Evolutionary conservation across 1,140 invertebrate species (phyloP).

Genomic region (Dinothrombium tinctorium): DNA sequence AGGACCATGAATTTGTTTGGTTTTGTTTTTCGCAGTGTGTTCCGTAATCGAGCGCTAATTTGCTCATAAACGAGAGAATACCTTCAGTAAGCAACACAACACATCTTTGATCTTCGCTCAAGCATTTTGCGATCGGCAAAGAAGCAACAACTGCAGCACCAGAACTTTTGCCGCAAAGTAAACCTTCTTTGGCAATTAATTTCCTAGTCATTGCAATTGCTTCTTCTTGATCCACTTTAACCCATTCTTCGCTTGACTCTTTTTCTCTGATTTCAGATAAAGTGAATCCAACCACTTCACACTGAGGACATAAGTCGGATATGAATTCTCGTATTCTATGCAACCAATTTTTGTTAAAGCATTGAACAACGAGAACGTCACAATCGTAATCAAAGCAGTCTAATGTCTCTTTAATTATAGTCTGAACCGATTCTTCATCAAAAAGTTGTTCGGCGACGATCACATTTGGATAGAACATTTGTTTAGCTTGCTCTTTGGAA

Average conservation of each 20-base stretch:
- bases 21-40: constrained; percentile 96
- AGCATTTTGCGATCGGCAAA: constrained; percentile 43
- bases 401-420: too few species aligned
- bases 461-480: too few species aligned
- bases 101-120: constrained; percentile 50
- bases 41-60: constrained; percentile 80
- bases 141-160: constrained; percentile 57
- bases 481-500: too few species aligned
- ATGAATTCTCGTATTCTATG: too few species aligned
- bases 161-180: constrained; percentile 78
- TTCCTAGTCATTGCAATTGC: constrained; percentile 54
- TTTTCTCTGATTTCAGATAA: too few species aligned
- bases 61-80: constrained; percentile 93
- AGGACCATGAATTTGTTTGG: constrained; percentile 29
- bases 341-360: too few species aligned
- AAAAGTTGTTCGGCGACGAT: too few species aligned
- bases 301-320: too few species aligned
- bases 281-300: too few species aligned
- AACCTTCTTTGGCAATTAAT: constrained; percentile 71
- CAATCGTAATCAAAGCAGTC: too few species aligned
- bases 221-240: constrained; percentile 54
- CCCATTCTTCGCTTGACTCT: constrained; percentile 68
- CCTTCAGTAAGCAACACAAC: constrained; percentile 82
- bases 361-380: too few species aligned
- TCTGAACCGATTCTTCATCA: too few species aligned